Conservation (phyloP, 2,113 vertebrate species). For the Prionailurus bengalensis region DNA sequence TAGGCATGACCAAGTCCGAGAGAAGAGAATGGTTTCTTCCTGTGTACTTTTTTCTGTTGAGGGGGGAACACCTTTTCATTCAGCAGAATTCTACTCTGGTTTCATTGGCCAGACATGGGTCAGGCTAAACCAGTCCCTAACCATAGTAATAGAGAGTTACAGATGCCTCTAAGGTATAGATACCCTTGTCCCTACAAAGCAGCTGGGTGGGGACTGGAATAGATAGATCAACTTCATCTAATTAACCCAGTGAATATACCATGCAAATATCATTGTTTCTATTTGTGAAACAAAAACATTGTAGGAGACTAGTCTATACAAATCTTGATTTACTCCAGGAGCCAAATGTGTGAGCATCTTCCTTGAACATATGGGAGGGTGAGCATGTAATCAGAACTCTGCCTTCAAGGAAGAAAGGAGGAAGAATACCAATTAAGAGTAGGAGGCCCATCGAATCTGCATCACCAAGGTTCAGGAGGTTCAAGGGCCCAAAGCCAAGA, state of each 20-base stretch:
- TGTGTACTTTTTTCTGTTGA: background rate
- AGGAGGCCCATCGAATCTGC: background rate
- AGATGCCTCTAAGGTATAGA: background rate
- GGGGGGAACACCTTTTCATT: background rate
- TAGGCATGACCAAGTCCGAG: background rate
- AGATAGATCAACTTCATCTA: background rate
- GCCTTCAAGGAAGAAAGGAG: constrained; percentile 4
- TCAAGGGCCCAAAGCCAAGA: background rate
- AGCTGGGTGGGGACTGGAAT: background rate
- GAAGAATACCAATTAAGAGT: background rate
- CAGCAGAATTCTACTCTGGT: background rate
- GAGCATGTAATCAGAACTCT: background rate
- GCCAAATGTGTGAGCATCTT: background rate
- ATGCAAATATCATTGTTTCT: background rate
- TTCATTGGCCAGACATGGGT: background rate
- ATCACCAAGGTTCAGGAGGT: background rate
- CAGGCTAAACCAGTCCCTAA: background rate
- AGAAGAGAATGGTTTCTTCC: background rate
- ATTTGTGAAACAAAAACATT: background rate
- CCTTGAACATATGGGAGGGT: background rate
- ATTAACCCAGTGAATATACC: background rate
- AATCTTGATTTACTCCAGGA: constrained; percentile 3
- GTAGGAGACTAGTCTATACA: background rate
- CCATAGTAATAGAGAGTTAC: background rate
- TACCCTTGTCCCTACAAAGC: background rate